Evolutionary conservation across 2,797 vertebrate species (phyloP).

Genomic region (Falco berigora): DNA sequence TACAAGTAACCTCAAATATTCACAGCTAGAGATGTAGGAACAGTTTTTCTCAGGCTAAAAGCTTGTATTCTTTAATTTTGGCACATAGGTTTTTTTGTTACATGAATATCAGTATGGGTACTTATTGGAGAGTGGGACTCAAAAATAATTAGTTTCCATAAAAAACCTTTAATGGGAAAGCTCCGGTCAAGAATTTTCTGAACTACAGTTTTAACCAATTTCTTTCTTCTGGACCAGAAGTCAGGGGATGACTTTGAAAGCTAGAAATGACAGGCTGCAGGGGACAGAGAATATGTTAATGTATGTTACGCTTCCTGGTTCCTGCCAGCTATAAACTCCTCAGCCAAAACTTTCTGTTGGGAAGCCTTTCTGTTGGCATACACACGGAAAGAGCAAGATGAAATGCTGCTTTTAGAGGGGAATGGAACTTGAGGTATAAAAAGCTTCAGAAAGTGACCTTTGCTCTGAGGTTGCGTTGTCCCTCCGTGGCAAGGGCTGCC

Average conservation of each 20-base stretch:
- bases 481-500: background rate
- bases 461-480: background rate
- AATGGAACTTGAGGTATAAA: background rate
- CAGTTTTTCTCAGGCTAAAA: background rate
- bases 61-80: background rate
- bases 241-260: background rate
- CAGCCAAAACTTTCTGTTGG: background rate
- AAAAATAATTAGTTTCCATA: background rate
- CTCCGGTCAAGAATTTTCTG: background rate
- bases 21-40: background rate
- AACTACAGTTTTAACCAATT: background rate
- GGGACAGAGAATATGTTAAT: background rate
- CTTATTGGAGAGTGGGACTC: background rate
- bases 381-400: background rate
- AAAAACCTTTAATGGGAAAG: background rate
- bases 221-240: background rate
- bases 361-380: background rate
- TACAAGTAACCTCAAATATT: background rate
- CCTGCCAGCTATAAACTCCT: background rate
- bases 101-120: background rate
- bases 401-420: background rate
- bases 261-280: background rate
- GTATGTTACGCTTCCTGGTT: background rate
- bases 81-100: background rate
- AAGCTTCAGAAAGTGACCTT: background rate